A percentile compares a stretch with the other conserved stretches of the same genome.
These are phyloP conservation scores for Spisula subtruncata DNA, from an alignment of 2,888 invertebrate species.

Conservation along the genomic window DNA sequence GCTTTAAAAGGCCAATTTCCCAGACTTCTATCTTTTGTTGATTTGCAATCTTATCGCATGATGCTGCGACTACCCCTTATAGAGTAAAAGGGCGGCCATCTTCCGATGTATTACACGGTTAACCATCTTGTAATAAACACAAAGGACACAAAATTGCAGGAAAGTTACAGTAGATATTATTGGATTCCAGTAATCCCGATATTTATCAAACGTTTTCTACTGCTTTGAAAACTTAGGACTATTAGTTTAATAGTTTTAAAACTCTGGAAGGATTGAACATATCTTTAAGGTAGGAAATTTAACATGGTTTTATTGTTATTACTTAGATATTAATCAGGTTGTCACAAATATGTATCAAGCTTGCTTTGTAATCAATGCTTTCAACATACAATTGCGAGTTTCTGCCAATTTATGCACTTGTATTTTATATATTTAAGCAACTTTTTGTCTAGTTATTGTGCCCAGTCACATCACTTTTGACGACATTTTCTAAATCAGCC, in stretches of 20 bases:
- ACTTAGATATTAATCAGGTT: too few species aligned
- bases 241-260: neutral
- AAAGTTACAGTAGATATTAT: constrained; percentile 3
- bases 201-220: neutral
- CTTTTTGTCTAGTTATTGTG: too few species aligned
- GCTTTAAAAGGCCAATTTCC: constrained; percentile 8
- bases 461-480: too few species aligned
- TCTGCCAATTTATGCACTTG: too few species aligned
- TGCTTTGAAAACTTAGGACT: constrained; percentile 4
- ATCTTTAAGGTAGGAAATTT: neutral
- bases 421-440: too few species aligned
- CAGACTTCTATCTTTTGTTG: neutral
- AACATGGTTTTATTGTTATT: too few species aligned
- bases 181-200: neutral
- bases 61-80: neutral
- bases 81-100: neutral
- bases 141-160: neutral
- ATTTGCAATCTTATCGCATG: neutral
- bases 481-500: too few species aligned
- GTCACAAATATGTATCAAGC: too few species aligned
- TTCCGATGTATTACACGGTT: neutral
- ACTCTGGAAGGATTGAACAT: neutral
- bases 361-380: too few species aligned
- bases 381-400: too few species aligned
- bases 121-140: neutral